phyloP scores from a whole-genome alignment of 2,797 vertebrate species.

The Syngnathus rostellatus region DNA sequence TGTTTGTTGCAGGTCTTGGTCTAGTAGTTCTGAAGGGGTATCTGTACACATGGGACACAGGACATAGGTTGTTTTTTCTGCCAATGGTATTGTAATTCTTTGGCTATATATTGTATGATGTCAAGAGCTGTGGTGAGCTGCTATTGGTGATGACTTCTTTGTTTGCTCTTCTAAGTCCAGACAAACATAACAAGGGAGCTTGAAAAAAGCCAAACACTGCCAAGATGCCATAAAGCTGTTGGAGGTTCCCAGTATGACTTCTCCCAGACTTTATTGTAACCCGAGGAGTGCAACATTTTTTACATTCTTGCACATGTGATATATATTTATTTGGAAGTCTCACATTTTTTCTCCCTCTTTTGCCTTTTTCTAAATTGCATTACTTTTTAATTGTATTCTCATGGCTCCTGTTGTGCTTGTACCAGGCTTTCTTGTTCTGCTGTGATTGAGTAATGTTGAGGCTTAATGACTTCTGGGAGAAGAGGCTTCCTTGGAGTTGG shows the following conservation, averaged over 20 bases:
- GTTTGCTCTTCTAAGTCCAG: conserved; percentile 40
- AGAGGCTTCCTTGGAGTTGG: conserved; percentile 29
- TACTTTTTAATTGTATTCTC: neutral
- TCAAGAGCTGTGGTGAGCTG: no score
- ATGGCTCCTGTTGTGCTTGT: conserved; percentile 8
- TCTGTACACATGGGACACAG: neutral
- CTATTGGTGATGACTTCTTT: conserved; percentile 24
- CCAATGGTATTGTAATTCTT: no score
- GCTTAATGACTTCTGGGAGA: conserved; percentile 41
- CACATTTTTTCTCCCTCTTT: neutral
- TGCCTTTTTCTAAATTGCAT: neutral
- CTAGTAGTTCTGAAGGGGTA: neutral
- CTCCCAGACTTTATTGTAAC: conserved; percentile 20
- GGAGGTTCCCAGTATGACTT: conserved; percentile 16
- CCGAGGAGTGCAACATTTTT: conserved; percentile 19
- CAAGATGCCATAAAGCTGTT: conserved; percentile 22
- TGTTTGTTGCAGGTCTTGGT: neutral
- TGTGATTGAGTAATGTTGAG: conserved; percentile 36
- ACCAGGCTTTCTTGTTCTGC: conserved; percentile 30
- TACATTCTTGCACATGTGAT: conserved; percentile 12
- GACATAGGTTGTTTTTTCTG: neutral
- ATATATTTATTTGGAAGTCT: neutral
- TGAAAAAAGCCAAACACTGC: conserved; percentile 16
- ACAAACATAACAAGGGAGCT: neutral
- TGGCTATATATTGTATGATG: no score